Evolutionary conservation across 1,140 invertebrate species (phyloP), one percentile per base, ranked within the genome.

Genomic region (Pantala flavescens): DNA sequence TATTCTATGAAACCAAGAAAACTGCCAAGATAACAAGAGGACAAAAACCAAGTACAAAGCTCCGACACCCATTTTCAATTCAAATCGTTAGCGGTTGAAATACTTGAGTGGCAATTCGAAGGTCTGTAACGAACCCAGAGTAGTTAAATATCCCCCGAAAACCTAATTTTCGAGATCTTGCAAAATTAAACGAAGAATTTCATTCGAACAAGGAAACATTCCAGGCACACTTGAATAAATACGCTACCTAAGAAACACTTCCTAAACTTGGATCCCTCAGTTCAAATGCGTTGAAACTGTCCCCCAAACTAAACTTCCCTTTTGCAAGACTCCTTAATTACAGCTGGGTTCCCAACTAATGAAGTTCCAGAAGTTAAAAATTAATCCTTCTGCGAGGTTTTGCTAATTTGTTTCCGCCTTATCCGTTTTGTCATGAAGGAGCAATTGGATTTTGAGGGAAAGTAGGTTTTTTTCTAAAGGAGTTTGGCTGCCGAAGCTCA

Each of bases 321-420:
- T 36, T 21, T 12, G 49, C 12, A 63, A 63, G n/a, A 14, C 28
- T 36, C 49, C n/a, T 63, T 63, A 63, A 63, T 63, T 63, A 63
- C 12, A 3, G 5, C 49, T 3, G 49, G 49, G 16, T 21, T 63
- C 49, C 16, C 49, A 63, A 63, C 49, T 63, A 63, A 63, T 63
- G 49, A 63, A 63, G 49, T 63, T 63, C 49, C 49, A 63, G 49
- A 63, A 63, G 49, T 63, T 63, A 63, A 63, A 63, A 63, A 63
- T 63, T 63, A 63, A 63, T 63, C 49, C 49, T 63, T 19, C 49
- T 21, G 49, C 49, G 49, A 63, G 49, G 49, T 63, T 63, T 63
- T 63, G 49, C 49, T 63, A 63, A 63, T 63, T 63, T 63, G 49
- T 63, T 63, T 63, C n/a, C 49, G 14, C 49, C 49, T 63, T 14